These are phyloP conservation scores for Agonum fuliginosum DNA, from an alignment of 2,888 invertebrate genomes.

Conservation along the genomic window DNA sequence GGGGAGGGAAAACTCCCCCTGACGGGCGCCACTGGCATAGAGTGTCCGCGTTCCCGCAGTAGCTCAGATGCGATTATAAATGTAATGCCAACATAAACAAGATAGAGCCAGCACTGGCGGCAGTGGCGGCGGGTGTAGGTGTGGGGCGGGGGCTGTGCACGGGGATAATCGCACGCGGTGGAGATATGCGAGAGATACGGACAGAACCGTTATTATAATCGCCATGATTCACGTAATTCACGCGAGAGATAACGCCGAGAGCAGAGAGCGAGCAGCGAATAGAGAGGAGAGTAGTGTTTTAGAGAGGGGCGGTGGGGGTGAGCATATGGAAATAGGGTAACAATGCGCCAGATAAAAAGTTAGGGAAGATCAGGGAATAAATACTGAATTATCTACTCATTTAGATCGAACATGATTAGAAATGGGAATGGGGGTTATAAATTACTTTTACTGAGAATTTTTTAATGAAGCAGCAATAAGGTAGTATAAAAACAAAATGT, in stretches of 20 bases:
- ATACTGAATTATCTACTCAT: slow-evolving; percentile 39
- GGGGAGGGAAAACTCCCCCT: not conserved
- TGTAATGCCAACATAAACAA: slow-evolving; percentile 64
- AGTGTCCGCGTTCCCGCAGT: slow-evolving; percentile 52
- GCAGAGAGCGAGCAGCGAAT: too few species aligned
- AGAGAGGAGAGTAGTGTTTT: not conserved
- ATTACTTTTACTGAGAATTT: too few species aligned
- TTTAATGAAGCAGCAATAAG: too few species aligned
- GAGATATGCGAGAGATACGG: slow-evolving; percentile 68
- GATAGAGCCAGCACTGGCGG: slow-evolving; percentile 46
- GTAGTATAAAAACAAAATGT: too few species aligned
- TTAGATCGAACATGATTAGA: not conserved
- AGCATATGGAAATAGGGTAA: slow-evolving; percentile 25
- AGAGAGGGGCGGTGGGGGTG: not conserved
- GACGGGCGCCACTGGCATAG: not conserved
- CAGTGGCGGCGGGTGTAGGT: not conserved
- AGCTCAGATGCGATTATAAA: slow-evolving; percentile 67
- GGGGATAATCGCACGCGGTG: slow-evolving; percentile 69
- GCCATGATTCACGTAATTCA: slow-evolving; percentile 72
- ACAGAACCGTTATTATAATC: slow-evolving; percentile 71
- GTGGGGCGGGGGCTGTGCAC: slow-evolving; percentile 53
- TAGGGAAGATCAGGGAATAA: slow-evolving; percentile 24
- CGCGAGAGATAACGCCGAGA: slow-evolving; percentile 61
- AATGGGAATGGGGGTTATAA: too few species aligned
- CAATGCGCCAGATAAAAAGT: slow-evolving; percentile 35